Percentiles rank a stretch among this genome's conserved stretches.
Evolutionary conservation across 64 coral and sea anemone species (phyloP).

Genomic region (Actinia tenebrosa): DNA sequence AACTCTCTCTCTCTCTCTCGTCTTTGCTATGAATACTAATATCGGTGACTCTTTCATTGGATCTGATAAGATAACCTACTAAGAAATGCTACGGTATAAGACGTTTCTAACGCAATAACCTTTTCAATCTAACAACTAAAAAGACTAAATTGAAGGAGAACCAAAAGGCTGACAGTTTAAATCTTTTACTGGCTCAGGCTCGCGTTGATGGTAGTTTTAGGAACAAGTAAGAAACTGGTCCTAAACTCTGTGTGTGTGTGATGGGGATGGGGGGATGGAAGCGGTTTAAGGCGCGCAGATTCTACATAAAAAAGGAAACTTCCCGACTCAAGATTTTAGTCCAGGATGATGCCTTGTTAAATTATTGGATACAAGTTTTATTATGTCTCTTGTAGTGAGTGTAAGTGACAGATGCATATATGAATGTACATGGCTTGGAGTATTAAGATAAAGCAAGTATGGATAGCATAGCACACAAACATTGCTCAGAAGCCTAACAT

Average conservation of each 20-base stretch:
- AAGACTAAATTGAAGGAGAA: not conserved
- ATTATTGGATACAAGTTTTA: no score
- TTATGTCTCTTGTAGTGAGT: no score
- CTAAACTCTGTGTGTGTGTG: no score
- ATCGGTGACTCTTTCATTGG: not conserved
- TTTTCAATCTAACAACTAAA: not conserved
- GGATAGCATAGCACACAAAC: no score
- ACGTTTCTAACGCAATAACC: conserved; percentile 9
- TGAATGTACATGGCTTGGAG: no score
- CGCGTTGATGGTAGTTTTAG: not conserved
- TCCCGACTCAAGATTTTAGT: not conserved
- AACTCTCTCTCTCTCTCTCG: not conserved
- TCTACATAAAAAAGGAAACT: not conserved
- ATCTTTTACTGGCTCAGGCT: no score
- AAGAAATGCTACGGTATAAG: not conserved
- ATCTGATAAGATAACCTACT: not conserved
- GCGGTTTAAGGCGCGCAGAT: no score
- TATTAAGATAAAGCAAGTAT: no score
- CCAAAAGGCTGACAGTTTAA: not conserved
- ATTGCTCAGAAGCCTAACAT: no score
- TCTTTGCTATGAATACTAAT: not conserved
- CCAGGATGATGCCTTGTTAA: no score
- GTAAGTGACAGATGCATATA: no score
- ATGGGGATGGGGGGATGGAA: no score
- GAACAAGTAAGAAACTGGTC: not conserved